Conservation (phyloP, 2,113 vertebrate species). For the Paramormyrops kingsleyae region DNA sequence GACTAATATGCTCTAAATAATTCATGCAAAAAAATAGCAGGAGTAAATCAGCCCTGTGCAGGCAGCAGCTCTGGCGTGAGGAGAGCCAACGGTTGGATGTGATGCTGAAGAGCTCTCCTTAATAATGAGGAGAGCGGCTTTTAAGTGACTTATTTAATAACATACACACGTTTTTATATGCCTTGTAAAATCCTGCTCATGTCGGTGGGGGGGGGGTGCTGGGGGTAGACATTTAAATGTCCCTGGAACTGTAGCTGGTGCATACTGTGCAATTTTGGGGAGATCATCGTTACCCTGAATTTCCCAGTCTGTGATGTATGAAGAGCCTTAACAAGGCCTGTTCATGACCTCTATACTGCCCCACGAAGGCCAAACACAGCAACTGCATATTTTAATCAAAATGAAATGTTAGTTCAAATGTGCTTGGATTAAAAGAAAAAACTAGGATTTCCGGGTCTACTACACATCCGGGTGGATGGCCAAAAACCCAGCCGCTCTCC, state of each 20-base stretch:
- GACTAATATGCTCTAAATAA: slow-evolving; percentile 4
- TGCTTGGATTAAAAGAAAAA: background rate
- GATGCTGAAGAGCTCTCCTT: background rate
- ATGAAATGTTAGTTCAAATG: background rate
- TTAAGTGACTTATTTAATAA: background rate
- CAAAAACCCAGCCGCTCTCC: background rate
- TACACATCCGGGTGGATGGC: background rate
- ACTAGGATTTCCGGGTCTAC: background rate
- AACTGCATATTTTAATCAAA: background rate
- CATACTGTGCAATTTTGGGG: background rate
- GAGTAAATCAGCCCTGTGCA: background rate
- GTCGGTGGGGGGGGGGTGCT: too few species aligned
- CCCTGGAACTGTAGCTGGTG: background rate
- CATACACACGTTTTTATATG: background rate
- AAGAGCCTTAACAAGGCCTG: background rate
- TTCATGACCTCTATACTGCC: background rate
- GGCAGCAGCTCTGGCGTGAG: background rate
- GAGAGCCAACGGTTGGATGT: background rate
- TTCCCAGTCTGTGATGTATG: background rate
- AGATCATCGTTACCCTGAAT: background rate
- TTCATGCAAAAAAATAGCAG: slow-evolving; percentile 8
- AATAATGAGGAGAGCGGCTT: background rate
- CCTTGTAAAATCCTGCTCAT: background rate
- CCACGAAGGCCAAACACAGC: background rate
- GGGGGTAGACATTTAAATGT: background rate